These are phyloP conservation scores for Lepidocolaptes lacrymiger DNA, from an alignment of 2,797 vertebrate species.

Conservation along the genomic window DNA sequence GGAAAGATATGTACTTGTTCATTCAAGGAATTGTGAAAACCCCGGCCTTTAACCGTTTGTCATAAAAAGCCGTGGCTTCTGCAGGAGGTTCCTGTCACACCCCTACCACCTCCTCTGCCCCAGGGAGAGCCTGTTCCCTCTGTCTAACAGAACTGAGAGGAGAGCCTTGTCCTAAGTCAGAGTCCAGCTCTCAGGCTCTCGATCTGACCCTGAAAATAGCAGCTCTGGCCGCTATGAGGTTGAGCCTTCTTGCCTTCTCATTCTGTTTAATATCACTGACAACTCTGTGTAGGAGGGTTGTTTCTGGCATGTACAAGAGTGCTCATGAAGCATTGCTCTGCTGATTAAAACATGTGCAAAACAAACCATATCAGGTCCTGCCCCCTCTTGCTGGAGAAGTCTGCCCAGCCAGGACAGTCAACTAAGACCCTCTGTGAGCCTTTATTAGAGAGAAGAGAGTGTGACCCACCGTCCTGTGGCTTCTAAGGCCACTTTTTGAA, in stretches of 20 bases:
- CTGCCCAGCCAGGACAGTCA: not conserved
- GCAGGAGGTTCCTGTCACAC: not conserved
- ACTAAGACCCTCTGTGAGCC: not conserved
- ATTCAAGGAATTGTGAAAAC: not conserved
- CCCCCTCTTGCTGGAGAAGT: rapidly evolving
- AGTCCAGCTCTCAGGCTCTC: not conserved
- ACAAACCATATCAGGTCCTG: not conserved
- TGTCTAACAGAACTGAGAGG: not conserved
- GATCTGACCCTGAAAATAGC: not conserved
- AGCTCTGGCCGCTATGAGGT: not conserved
- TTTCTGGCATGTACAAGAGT: not conserved
- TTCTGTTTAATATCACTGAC: constrained; percentile 31
- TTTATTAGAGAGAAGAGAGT: not conserved
- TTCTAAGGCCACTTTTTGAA: not conserved
- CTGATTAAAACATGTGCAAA: constrained; percentile 18
- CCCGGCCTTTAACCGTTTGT: not conserved
- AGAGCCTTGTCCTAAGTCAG: not conserved
- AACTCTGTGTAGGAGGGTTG: not conserved
- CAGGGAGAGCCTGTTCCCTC: not conserved
- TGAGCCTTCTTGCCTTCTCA: not conserved
- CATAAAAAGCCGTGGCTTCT: not conserved
- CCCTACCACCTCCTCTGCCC: not conserved
- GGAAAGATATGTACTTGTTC: not conserved
- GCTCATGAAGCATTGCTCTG: not conserved
- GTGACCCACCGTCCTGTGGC: not conserved